Base-by-base conservation (phyloP, 2,888 invertebrate species). In the Morpho helenor region DNA sequence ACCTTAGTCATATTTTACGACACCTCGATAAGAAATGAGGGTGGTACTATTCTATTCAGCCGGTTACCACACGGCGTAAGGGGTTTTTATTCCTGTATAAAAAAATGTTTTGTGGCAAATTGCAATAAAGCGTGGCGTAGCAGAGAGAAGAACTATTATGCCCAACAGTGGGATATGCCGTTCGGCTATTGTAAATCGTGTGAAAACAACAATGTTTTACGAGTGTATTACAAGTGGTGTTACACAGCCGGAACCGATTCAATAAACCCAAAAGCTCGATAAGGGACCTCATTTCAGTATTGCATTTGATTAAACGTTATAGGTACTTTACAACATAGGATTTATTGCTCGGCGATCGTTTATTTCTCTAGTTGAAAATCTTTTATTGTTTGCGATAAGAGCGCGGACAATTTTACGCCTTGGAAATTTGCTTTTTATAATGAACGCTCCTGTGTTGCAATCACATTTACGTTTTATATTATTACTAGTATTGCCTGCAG, bases 371-470 rank as follows among this genome's bases (percentile, higher is more conserved):
- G 63, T 69, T 71, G 73, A 72, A 73, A 74, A 72, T 43, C 42
- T 9, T 77, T 83, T 84, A 82, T 84, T 79, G 66, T 73, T 67
- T 50, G 45, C 70, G 87, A 87, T 87, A 87, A 87, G 80, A 60
- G 58, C 66, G 57, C 64, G 74, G 72, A 82, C 78, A 87, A 88
- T 88, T 88, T 87, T 82, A 79, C 85, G 87, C 84, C 69, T 68
- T 82, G 83, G 71, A 74, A 74, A 75, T 73, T 67, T 65, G 73
- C 61, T 60, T 70, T 75, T 73, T 77, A 72, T 79, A 75, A 76
- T 75, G 75, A 75, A 74, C 62, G 59, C 23, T 56, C 54, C 52
- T 49, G 56, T 63, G 59, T 62, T 59, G 60, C 58, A 50, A 63
- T 57, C 54, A 59, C 60, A 56, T 53, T 59, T 57, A 43, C 42